phyloP scores from a whole-genome alignment of 1,140 invertebrate species.

The Lithobius niger region DNA sequence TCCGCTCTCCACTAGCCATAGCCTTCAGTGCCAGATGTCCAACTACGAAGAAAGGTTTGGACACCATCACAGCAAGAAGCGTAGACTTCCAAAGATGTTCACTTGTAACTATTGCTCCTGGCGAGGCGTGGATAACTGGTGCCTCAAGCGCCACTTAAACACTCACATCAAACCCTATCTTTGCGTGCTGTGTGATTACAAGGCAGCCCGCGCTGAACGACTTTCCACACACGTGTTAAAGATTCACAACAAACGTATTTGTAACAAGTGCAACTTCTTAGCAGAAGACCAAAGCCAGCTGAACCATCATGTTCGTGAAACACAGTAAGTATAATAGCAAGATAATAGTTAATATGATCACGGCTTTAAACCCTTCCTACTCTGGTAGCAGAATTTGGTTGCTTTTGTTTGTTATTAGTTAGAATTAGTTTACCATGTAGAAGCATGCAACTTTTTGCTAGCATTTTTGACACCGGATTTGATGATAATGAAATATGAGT shows the following conservation, averaged over 20 bases:
- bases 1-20: not conserved
- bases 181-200: conserved; percentile 78
- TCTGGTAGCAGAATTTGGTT: too few species aligned
- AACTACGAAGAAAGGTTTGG: not conserved
- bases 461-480: too few species aligned
- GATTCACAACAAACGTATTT: conserved; percentile 77
- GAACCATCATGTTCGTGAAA: conserved; percentile 51
- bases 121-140: conserved; percentile 88
- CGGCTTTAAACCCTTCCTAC: too few species aligned
- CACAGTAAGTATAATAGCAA: conserved; percentile 33
- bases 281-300: conserved; percentile 63
- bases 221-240: conserved; percentile 76
- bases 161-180: conserved; percentile 82
- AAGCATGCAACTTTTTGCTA: too few species aligned
- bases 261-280: conserved; percentile 69
- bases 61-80: too few species aligned
- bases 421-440: too few species aligned
- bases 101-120: conserved; percentile 75
- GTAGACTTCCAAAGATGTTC: conserved; percentile 43
- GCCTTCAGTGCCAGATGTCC: conserved; percentile 7
- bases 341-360: too few species aligned
- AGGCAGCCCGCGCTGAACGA: conserved; percentile 70
- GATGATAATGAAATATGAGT: too few species aligned
- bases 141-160: conserved; percentile 75
- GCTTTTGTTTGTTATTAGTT: not conserved